phyloP scores from a whole-genome alignment of 2,888 invertebrate genomes.

The Glyphotaelius pellucidus region DNA sequence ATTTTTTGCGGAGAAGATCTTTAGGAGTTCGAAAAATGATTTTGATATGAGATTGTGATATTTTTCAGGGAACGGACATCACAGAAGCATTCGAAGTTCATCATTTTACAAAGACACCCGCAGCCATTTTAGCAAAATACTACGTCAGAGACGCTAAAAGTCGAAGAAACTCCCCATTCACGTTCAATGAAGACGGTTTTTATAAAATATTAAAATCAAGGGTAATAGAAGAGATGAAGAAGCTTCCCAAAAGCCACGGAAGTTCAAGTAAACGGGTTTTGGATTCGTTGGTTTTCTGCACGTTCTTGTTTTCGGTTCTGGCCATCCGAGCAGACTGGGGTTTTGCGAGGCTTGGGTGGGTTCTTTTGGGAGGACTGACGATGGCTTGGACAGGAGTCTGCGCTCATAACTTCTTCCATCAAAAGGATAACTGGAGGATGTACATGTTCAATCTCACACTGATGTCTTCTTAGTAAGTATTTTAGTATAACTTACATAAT shows the following conservation, averaged over 20 bases:
- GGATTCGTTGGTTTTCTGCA: conserved; percentile 69
- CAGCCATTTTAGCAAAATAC: conserved; percentile 80
- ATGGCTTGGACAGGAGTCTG: conserved; percentile 79
- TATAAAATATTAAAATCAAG: conserved; percentile 83
- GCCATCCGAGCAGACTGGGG: conserved; percentile 67
- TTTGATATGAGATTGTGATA: neutral
- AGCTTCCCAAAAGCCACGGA: conserved; percentile 72
- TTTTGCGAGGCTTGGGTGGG: conserved; percentile 69
- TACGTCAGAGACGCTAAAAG: conserved; percentile 80
- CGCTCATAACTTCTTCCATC: conserved; percentile 88
- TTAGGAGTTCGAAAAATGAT: neutral
- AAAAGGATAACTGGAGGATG: conserved; percentile 87
- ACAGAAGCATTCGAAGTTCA: conserved; percentile 88
- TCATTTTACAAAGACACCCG: conserved; percentile 80
- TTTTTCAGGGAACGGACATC: conserved; percentile 83
- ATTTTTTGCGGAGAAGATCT: neutral
- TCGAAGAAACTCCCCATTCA: conserved; percentile 84
- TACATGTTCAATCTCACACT: conserved; percentile 84
- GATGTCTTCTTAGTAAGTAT: conserved; percentile 79
- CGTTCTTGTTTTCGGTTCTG: conserved; percentile 43
- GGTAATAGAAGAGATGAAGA: conserved; percentile 77
- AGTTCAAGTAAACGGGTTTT: conserved; percentile 71
- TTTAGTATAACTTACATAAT: no score
- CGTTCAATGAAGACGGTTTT: conserved; percentile 85
- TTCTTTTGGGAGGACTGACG: conserved; percentile 76